These are phyloP conservation scores for Synaphobranchus kaupii DNA, from an alignment of 2,797 vertebrate genomes.

Conservation along the genomic window DNA sequence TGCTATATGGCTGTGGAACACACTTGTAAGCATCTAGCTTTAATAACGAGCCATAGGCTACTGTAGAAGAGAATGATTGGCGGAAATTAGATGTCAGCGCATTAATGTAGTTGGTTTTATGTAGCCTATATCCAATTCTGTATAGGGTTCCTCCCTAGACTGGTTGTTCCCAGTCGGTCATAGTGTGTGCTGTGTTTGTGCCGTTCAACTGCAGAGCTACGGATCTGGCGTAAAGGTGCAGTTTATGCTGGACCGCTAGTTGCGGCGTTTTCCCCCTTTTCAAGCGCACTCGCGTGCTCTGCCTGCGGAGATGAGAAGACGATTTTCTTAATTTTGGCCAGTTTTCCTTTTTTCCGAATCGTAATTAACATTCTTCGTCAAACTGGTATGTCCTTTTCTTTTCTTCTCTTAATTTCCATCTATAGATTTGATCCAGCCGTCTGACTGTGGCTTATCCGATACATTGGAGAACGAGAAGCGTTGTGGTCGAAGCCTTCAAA, in stretches of 20 bases:
- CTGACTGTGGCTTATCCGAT: conserved; percentile 21
- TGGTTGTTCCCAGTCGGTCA: conserved; percentile 16
- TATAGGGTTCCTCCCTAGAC: conserved; percentile 8
- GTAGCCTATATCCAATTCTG: not conserved
- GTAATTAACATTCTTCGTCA: not conserved
- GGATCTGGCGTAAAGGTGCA: conserved; percentile 69
- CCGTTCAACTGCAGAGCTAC: conserved; percentile 63
- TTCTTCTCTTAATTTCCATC: not conserved
- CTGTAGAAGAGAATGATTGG: not conserved
- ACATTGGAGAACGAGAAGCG: conserved; percentile 31
- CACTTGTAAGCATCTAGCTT: not conserved
- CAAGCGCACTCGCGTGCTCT: conserved; percentile 18
- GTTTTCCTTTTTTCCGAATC: not conserved
- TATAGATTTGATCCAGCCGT: conserved; percentile 26
- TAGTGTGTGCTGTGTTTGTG: conserved; percentile 48
- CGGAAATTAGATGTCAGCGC: not conserved
- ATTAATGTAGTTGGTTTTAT: not conserved
- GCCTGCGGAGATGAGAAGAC: conserved; percentile 16
- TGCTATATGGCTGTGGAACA: not conserved
- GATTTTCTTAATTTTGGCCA: conserved; percentile 17
- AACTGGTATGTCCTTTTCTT: conserved; percentile 21
- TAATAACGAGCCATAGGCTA: not conserved
- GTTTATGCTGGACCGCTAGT: conserved; percentile 63
- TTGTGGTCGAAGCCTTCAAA: conserved; percentile 31
- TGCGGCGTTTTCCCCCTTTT: conserved; percentile 19